Conservation (phyloP, 2,797 vertebrate species). For the Fundulus diaphanus region DNA sequence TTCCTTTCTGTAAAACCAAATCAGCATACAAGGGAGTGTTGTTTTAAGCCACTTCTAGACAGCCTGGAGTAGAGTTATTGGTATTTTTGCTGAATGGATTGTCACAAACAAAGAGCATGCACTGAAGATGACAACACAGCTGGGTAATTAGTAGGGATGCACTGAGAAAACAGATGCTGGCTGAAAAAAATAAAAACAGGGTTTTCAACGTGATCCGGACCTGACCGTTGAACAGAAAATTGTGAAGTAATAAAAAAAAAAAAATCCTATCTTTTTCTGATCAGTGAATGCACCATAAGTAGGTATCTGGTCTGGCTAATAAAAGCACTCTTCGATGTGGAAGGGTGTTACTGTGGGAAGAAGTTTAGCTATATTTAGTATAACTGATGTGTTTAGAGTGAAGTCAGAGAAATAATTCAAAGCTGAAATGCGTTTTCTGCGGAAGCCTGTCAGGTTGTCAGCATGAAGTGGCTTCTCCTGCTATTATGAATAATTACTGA, state of each 20-base stretch:
- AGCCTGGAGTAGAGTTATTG: neutral
- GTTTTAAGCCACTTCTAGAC: neutral
- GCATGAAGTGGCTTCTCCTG: neutral
- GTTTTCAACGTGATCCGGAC: neutral
- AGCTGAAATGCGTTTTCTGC: neutral
- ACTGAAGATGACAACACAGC: neutral
- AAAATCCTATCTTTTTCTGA: neutral
- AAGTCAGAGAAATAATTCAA: too few species aligned
- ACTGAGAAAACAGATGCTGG: neutral
- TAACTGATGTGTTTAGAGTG: too few species aligned
- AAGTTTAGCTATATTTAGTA: neutral
- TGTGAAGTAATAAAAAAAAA: neutral
- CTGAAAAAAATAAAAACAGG: neutral
- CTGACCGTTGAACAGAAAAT: neutral
- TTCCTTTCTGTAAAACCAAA: neutral
- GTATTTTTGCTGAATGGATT: neutral
- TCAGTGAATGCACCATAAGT: neutral
- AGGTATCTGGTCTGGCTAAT: neutral
- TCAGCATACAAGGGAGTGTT: neutral
- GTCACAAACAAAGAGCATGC: neutral
- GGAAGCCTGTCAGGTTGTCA: neutral
- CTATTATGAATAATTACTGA: neutral
- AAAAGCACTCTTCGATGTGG: neutral
- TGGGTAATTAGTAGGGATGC: neutral
- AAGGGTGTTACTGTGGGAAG: neutral